Conservation (phyloP, 2,797 vertebrate genomes). For the Gymnoscopelus microlampas region DNA sequence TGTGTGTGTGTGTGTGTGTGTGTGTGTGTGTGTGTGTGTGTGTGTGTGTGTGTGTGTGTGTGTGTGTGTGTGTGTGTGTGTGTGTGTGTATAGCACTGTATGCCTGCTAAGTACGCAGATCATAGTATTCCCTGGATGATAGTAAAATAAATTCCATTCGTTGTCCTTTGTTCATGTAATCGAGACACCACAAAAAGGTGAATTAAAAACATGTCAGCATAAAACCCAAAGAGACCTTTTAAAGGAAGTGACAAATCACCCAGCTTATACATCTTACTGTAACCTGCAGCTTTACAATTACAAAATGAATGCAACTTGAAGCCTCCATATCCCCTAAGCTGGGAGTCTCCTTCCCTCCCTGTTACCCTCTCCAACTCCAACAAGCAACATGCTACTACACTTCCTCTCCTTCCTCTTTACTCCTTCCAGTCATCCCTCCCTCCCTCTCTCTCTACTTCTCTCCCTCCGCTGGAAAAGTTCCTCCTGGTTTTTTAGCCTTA, state of each 20-base stretch:
- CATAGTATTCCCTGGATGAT: too few relatives aligned
- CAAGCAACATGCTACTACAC: constrained; percentile 62
- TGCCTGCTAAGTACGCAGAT: not conserved
- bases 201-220: not conserved
- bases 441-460: constrained; percentile 40
- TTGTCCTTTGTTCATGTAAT: too few relatives aligned
- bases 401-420: constrained; percentile 69
- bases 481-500: constrained; percentile 87
- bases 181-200: not conserved
- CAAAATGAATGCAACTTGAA: constrained; percentile 2
- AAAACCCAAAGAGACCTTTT: not conserved
- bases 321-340: constrained; percentile 34
- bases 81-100: not conserved
- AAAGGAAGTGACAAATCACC: not conserved
- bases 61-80: too few relatives aligned
- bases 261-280: too few relatives aligned
- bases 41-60: too few relatives aligned
- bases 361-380: constrained; percentile 26
- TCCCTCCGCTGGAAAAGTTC: constrained; percentile 72
- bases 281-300: too few relatives aligned
- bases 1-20: too few relatives aligned
- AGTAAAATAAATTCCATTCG: too few relatives aligned
- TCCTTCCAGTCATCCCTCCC: constrained; percentile 60
- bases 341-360: constrained; percentile 10
- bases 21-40: not conserved